phyloP scores from a whole-genome alignment of 2,113 vertebrate genomes.

The Solenodon paradoxus region DNA sequence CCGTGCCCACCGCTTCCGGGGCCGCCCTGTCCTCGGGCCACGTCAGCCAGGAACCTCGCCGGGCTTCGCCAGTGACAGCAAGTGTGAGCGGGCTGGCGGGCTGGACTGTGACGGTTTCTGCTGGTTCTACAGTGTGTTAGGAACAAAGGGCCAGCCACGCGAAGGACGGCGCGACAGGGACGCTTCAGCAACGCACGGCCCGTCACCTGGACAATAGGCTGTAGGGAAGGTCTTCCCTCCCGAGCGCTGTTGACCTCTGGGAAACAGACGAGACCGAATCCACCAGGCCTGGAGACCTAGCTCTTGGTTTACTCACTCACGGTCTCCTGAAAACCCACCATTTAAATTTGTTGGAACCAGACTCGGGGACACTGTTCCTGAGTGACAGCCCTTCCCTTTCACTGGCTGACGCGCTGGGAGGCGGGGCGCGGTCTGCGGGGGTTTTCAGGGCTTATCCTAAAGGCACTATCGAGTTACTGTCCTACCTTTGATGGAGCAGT shows the following conservation, averaged over 20 bases:
- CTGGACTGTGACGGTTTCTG: too few species aligned
- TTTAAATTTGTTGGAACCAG: background rate
- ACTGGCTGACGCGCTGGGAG: background rate
- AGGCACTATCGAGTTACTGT: constrained; percentile 59
- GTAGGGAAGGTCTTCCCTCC: background rate
- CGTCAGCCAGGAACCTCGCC: too few species aligned
- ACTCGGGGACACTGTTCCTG: constrained; percentile 5
- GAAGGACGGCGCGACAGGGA: too few species aligned
- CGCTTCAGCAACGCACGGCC: too few species aligned
- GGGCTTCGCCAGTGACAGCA: too few species aligned
- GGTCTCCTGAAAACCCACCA: background rate
- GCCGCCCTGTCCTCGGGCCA: too few species aligned
- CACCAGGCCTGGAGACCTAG: background rate
- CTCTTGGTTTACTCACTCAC: background rate
- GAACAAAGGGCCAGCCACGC: too few species aligned
- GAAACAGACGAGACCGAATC: background rate
- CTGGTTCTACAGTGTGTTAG: too few species aligned
- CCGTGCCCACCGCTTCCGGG: too few species aligned
- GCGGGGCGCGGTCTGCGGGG: background rate
- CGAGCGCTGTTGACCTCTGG: background rate
- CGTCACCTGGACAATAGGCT: background rate
- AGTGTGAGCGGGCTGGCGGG: too few species aligned
- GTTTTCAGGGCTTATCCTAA: constrained; percentile 46
- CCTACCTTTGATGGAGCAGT: constrained; percentile 37
- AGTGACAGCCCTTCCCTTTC: constrained; percentile 1